Evolutionary conservation across 23 tunicate species (phyloP).

Genomic region (Corella eumyota): DNA sequence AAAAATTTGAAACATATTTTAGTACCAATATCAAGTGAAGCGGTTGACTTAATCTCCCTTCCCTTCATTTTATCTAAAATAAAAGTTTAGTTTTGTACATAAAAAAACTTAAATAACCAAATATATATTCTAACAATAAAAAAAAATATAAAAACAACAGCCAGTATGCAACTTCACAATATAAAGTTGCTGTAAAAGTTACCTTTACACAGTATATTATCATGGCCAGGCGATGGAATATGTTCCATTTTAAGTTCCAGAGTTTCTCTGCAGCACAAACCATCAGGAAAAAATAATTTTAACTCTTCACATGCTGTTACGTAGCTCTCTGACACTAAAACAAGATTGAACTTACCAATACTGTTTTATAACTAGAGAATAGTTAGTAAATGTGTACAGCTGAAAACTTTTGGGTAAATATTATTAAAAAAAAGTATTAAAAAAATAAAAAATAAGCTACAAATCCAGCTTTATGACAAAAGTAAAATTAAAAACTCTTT

Average conservation of each 20-base stretch:
- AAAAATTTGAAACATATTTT: too few species aligned
- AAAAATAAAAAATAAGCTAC: too few species aligned
- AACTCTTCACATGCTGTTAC: slow-evolving; percentile 54
- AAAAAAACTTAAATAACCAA: not conserved
- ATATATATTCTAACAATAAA: not conserved
- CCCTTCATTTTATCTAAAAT: slow-evolving; percentile 76
- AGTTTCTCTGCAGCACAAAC: slow-evolving; percentile 59
- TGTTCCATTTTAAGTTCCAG: slow-evolving; percentile 53
- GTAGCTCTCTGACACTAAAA: slow-evolving; percentile 60
- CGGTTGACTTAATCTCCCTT: slow-evolving; percentile 14
- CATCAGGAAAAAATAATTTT: slow-evolving; percentile 69
- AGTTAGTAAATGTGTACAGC: too few species aligned
- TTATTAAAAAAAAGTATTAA: too few species aligned
- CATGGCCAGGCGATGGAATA: slow-evolving; percentile 37
- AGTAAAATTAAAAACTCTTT: too few species aligned
- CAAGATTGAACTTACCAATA: not conserved
- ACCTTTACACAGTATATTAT: slow-evolving; percentile 52
- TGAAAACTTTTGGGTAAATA: too few species aligned
- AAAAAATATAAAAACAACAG: not conserved
- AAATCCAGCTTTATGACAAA: too few species aligned
- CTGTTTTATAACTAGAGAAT: not conserved
- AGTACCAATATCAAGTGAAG: not conserved
- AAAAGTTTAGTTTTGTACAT: not conserved
- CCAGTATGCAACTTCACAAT: not conserved
- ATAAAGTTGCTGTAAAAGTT: not conserved